Conservation (phyloP, 1,140 invertebrate species). For the Pollicipes pollicipes region DNA sequence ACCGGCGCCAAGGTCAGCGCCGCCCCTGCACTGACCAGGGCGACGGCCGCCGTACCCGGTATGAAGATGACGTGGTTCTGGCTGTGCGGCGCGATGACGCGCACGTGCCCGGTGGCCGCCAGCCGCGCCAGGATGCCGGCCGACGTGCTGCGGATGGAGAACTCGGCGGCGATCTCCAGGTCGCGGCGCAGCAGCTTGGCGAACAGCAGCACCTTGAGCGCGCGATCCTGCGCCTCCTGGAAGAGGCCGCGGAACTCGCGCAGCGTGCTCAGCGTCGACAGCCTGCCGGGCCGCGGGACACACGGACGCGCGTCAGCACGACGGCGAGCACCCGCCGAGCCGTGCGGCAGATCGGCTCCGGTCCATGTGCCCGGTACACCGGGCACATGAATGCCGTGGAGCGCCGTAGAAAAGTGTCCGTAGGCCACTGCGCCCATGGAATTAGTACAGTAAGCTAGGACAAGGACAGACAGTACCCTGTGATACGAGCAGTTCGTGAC, state of each 20-base stretch:
- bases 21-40: too few species aligned
- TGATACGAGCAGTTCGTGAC: too few species aligned
- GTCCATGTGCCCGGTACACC: too few species aligned
- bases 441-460: too few species aligned
- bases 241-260: conserved; percentile 59
- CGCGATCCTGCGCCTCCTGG: conserved; percentile 53
- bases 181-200: conserved; percentile 54
- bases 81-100: conserved; percentile 27
- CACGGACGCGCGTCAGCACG: conserved; percentile 5
- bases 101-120: conserved; percentile 26
- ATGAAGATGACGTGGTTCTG: conserved; percentile 31
- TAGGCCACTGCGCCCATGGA: too few species aligned
- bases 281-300: conserved; percentile 26
- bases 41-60: conserved; percentile 22
- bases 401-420: too few species aligned
- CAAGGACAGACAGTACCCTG: too few species aligned
- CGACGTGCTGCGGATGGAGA: conserved; percentile 24
- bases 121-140: conserved; percentile 26
- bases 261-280: conserved; percentile 46
- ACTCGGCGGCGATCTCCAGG: conserved; percentile 38
- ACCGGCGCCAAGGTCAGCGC: too few species aligned
- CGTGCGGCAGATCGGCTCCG: too few species aligned
- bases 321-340: too few species aligned
- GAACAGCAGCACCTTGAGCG: conserved; percentile 57
- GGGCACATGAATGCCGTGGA: too few species aligned